phyloP scores from a whole-genome alignment of 2,797 vertebrate species.

The Ctenopoma kingsleyae region DNA sequence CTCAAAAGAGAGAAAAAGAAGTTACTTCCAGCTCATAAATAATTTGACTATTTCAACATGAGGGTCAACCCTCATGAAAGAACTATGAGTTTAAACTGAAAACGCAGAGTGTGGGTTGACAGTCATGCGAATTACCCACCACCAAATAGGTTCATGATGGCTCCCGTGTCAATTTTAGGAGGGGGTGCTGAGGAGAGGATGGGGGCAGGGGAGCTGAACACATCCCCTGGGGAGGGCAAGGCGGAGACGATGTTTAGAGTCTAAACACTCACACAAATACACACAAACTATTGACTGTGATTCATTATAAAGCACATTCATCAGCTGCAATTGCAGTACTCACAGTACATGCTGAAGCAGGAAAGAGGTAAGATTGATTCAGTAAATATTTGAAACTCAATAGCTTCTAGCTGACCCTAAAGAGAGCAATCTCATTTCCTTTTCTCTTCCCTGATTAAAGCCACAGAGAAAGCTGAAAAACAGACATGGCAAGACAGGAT shows the following conservation, averaged over 20 bases:
- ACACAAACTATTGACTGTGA: slow-evolving; percentile 17
- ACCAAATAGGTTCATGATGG: slow-evolving; percentile 95
- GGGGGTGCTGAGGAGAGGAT: slow-evolving; percentile 89
- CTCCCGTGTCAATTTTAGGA: slow-evolving; percentile 91
- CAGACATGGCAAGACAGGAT: slow-evolving; percentile 58
- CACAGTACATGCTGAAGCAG: slow-evolving; percentile 62
- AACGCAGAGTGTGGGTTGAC: slow-evolving; percentile 35
- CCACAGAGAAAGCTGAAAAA: slow-evolving; percentile 58
- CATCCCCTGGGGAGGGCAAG: slow-evolving; percentile 86
- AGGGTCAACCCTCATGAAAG: background rate
- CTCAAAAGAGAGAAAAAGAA: background rate
- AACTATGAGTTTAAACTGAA: background rate
- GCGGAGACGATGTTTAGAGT: slow-evolving; percentile 66
- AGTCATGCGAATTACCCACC: slow-evolving; percentile 89
- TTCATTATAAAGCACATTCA: slow-evolving; percentile 41
- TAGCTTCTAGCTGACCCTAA: slow-evolving; percentile 53
- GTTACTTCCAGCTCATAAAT: background rate
- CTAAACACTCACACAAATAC: slow-evolving; percentile 28
- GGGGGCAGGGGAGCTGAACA: slow-evolving; percentile 90
- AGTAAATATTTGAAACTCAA: slow-evolving; percentile 47
- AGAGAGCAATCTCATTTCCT: slow-evolving; percentile 49
- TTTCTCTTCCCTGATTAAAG: slow-evolving; percentile 43
- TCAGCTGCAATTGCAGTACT: slow-evolving; percentile 40
- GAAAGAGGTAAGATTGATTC: slow-evolving; percentile 38
- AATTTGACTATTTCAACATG: slow-evolving; percentile 9